Conservation (phyloP, 1,140 invertebrate species). For the Macrotrachela quadricornifera region DNA sequence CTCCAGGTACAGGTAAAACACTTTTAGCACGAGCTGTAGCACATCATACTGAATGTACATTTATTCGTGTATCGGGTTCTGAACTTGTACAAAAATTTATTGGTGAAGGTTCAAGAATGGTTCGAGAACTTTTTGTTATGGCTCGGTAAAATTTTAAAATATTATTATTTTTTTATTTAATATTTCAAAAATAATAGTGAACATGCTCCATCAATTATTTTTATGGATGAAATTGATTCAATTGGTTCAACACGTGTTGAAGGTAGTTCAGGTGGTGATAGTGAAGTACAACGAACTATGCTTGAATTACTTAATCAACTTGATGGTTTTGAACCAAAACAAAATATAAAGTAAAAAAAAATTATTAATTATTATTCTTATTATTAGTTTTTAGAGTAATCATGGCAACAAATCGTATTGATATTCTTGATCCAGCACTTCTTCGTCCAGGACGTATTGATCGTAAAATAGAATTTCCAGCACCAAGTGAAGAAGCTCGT, state of each 20-base stretch:
- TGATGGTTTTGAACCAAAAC: conserved; percentile 97
- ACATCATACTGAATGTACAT: conserved; percentile 98
- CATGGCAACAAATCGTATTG: conserved; percentile 99
- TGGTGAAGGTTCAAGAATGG: conserved; percentile 97
- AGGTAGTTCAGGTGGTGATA: conserved; percentile 82
- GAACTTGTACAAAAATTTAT: conserved; percentile 99
- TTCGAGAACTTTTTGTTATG: conserved; percentile 97
- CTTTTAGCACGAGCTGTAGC: conserved; percentile 88
- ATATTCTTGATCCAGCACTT: conserved; percentile 89
- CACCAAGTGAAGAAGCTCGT: conserved; percentile 94
- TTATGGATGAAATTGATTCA: conserved; percentile 99
- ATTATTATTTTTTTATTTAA: too few species aligned
- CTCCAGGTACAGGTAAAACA: conserved; percentile 89
- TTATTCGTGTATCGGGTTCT: conserved; percentile 92
- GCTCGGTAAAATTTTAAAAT: conserved; percentile 42
- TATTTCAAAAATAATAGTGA: conserved; percentile 32
- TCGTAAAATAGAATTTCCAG: conserved; percentile 96
- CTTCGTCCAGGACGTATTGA: conserved; percentile 91
- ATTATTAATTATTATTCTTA: too few species aligned
- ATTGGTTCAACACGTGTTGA: conserved; percentile 97
- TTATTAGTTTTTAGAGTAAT: conserved; percentile 42
- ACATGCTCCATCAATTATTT: conserved; percentile 97
- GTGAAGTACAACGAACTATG: conserved; percentile 98
- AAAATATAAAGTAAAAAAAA: conserved; percentile 62
- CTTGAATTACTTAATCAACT: conserved; percentile 91